Base-by-base conservation (phyloP, 1,140 invertebrate genomes). In the Rhyacophila brunnea region DNA sequence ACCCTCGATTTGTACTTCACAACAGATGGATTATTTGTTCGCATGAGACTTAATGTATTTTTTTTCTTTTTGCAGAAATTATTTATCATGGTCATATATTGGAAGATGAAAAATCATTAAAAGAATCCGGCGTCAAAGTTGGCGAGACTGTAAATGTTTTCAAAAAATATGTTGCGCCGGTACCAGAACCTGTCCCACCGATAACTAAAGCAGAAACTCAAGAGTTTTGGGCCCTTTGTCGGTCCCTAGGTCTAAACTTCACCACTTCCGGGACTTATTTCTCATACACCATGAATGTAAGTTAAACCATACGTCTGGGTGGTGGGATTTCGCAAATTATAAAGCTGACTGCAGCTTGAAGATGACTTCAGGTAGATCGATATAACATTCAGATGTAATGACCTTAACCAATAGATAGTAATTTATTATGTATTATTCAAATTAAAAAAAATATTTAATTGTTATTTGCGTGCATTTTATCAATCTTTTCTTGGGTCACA, bases 111-210 rank as follows among this genome's bases (percentile, higher is more conserved):
- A 65, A 65, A 50, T 53, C 34, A 18, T 35, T 65, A 6, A 50
- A 58, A 14, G 62, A 65, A 3, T 54, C 48, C 38, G 55, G 55
- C 4, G 32, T 65, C 1, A 60, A 58, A 48, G 35, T 23, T 42
- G 58, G 58, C 1, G 62, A 65, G 35, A 47, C 58, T 23, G 36
- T 65, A 11, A 51, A 60, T 28, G 62, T 65, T 38, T 50, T 60
- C 9, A 40, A 43, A 40, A 60, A 60, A 48, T 32, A 47, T 19
- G 13, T 36, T 35, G n/a, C 13, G n/a, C 1, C 6, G 11, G 49
- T 38, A 20, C 17, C 34, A 7, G 47, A 52, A n/a, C 43, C 11
- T 1, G 38, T 23, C 9, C 45, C 49, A 18, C 35, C 42, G 15
- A 58, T 48, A 19, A 58, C 50, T 9, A 53, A 45, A 51, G 19